Conservation (phyloP, 2,888 invertebrate species). For the Euclidia mi region DNA sequence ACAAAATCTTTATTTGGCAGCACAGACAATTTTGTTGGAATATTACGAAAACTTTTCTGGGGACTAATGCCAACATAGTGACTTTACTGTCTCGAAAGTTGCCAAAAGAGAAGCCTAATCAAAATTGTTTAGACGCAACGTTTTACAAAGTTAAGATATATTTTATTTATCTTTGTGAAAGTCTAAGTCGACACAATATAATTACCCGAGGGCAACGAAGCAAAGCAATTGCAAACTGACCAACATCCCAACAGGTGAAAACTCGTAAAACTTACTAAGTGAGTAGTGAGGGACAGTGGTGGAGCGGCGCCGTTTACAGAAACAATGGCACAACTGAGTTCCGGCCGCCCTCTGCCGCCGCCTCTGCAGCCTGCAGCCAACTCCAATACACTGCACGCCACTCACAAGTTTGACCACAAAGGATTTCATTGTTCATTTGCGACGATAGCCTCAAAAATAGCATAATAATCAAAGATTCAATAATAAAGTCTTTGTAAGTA, state of each 20-base stretch:
- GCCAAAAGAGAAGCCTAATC: neutral
- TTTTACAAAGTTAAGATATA: too few relatives aligned
- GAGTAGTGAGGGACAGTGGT: constrained; percentile 51
- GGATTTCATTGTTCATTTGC: constrained; percentile 49
- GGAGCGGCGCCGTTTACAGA: constrained; percentile 63
- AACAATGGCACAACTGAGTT: constrained; percentile 65
- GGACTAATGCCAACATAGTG: too few relatives aligned
- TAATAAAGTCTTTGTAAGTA: too few relatives aligned
- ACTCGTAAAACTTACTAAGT: constrained; percentile 64
- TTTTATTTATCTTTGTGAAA: too few relatives aligned
- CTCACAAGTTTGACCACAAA: constrained; percentile 45
- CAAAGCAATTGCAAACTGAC: constrained; percentile 42
- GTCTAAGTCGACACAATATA: constrained; percentile 14
- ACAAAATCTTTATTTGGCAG: too few relatives aligned
- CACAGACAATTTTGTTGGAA: too few relatives aligned
- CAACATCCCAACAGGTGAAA: constrained; percentile 52
- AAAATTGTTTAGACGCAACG: neutral
- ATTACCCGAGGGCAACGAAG: constrained; percentile 27
- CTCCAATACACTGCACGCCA: constrained; percentile 42
- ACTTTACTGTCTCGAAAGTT: neutral
- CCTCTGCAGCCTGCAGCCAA: constrained; percentile 42
- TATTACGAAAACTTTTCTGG: too few relatives aligned
- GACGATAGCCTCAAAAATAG: constrained; percentile 23
- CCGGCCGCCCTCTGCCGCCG: constrained; percentile 37
- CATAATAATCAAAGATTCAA: too few relatives aligned